phyloP scores from a whole-genome alignment of 1,140 invertebrate species.

The Musca domestica region DNA sequence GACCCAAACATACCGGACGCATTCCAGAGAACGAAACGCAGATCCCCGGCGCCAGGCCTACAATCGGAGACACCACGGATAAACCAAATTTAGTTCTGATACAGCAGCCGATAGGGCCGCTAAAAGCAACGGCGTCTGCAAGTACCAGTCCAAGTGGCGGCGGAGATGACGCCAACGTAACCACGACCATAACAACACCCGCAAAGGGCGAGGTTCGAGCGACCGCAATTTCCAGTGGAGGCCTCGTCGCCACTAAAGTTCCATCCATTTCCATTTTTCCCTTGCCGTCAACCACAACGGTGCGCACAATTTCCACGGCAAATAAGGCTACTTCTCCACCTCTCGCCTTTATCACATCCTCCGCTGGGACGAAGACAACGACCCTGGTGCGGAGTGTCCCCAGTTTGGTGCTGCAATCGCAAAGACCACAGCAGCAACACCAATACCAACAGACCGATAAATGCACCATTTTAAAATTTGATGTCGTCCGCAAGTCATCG shows the following conservation, averaged over 20 bases:
- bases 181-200: constrained; percentile 7
- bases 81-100: constrained; percentile 13
- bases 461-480: constrained; percentile 48
- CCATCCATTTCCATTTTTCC: constrained; percentile 52
- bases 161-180: constrained; percentile 13
- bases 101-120: constrained; percentile 5
- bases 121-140: not conserved
- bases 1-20: not conserved
- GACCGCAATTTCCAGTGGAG: constrained; percentile 34
- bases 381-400: constrained; percentile 24
- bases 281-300: constrained; percentile 33
- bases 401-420: constrained; percentile 13
- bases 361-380: constrained; percentile 1
- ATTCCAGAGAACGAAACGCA: not conserved
- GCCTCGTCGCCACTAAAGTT: constrained; percentile 31
- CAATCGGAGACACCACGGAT: constrained; percentile 7
- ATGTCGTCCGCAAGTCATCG: constrained; percentile 34
- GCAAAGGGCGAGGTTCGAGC: constrained; percentile 1
- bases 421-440: constrained; percentile 44
- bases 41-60: not conserved
- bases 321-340: constrained; percentile 49
- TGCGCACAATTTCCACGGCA: constrained; percentile 35
- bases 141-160: not conserved
- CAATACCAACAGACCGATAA: constrained; percentile 52
- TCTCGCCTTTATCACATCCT: constrained; percentile 21